phyloP scores from a whole-genome alignment of 1,140 invertebrate genomes.

The Metopolophium dirhodum region DNA sequence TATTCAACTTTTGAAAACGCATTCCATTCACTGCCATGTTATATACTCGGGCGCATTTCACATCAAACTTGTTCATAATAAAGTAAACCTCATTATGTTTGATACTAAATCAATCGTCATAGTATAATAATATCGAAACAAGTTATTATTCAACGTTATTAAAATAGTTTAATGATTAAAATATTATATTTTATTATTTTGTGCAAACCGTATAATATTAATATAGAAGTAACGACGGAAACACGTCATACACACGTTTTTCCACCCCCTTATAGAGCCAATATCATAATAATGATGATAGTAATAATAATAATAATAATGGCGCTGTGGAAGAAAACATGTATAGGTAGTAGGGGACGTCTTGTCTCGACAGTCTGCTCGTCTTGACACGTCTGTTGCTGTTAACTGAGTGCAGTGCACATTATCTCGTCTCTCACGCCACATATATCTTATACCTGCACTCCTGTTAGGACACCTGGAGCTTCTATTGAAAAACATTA shows the following conservation, averaged over 20 bases:
- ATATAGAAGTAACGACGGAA: neutral
- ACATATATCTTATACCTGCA: neutral
- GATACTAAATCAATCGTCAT: neutral
- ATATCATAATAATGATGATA: neutral
- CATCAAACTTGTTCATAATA: neutral
- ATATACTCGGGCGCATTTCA: neutral
- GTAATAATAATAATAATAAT: neutral
- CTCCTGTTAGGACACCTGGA: neutral
- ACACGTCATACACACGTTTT: neutral
- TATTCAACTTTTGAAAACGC: neutral
- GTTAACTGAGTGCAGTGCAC: conserved; percentile 2
- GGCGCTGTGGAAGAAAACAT: neutral
- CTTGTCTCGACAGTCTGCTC: neutral
- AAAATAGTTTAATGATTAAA: neutral
- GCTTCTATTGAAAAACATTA: neutral
- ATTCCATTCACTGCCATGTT: neutral
- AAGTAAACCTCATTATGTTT: neutral
- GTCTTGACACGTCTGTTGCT: neutral
- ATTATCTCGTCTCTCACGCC: neutral
- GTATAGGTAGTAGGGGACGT: neutral
- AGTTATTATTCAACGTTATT: neutral
- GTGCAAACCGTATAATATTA: neutral
- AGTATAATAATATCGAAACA: neutral
- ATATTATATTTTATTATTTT: neutral
- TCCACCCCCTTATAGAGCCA: neutral